Base-by-base conservation (phyloP, 2,797 vertebrate species). In the Anabacerthia variegaticeps region DNA sequence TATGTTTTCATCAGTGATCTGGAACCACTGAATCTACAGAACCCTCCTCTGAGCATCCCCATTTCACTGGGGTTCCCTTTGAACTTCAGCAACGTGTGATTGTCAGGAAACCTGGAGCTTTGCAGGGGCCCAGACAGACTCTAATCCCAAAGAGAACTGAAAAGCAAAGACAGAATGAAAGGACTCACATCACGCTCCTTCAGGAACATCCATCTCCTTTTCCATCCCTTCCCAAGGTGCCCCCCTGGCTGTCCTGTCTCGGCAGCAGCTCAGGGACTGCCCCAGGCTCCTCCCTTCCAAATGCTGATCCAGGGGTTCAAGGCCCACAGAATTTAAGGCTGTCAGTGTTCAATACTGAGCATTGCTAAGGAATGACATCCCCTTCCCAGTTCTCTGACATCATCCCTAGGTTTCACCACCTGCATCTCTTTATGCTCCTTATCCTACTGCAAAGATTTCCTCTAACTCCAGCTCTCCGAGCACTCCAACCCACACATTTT, bases 161-260 rank as follows among this genome's bases (percentile, higher is more conserved):
- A 32, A 34, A 56, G 20, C 14, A 8, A 15, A 8, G 23, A 9
- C 8, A 41, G 28, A 37, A 36, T 7, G 44, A n/a, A 28, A 30
- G 22, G 24, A 83, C 14, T 63, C 2, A 2, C 13, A 44, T 5
- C 23, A 7, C 0, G 4, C 36, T 43, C 85, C 20, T 10, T 10
- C 59, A 10, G 39, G 54, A 54, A 24, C 46, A 10, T 6, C 30
- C 30, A 9, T 8, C 41, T 56, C 55, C 55, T 58, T 23, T 24
- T 7, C 26, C 58, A 58, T 16, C 61, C 36, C 52, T 18, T 39
- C 17, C 66, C 27, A 7, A 46, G 56, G 13, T 7, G 23, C 28
- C 34, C 14, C 6, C 8, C n/a, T 28, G 15, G 12, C 28, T 2
- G 3, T 51, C 6, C 72, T 13, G 17, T 43, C 48, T 26, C 61